These are phyloP conservation scores for Enteromius trimaculatus DNA, from an alignment of 2,797 vertebrate species.

Conservation along the genomic window DNA sequence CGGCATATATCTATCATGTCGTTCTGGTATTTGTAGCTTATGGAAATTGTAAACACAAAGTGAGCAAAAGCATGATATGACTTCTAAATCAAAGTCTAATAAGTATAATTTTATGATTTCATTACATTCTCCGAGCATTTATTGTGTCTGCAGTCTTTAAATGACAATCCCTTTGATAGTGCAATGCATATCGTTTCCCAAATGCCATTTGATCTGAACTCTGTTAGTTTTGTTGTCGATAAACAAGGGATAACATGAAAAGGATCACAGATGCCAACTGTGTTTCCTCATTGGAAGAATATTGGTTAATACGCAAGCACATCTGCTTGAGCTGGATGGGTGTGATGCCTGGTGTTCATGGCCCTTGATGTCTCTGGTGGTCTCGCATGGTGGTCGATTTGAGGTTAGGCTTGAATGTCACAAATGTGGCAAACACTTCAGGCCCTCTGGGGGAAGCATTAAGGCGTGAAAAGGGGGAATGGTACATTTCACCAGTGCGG, in stretches of 20 bases:
- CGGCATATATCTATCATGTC: too few species aligned
- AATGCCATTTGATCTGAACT: not conserved
- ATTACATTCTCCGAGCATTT: not conserved
- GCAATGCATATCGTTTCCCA: not conserved
- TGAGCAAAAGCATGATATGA: not conserved
- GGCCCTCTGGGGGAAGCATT: constrained; percentile 60
- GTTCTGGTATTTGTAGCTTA: not conserved
- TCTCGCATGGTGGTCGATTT: constrained; percentile 9
- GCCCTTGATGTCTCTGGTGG: constrained; percentile 34
- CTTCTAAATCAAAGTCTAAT: not conserved
- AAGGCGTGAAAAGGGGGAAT: constrained; percentile 64
- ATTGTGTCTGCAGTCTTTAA: not conserved
- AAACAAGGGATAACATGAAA: constrained; percentile 2
- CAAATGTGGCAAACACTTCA: constrained; percentile 55
- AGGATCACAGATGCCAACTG: constrained; percentile 37
- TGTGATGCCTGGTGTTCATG: constrained; percentile 29
- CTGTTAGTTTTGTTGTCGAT: not conserved
- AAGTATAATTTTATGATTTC: not conserved
- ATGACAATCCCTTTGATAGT: not conserved
- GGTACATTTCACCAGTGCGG: constrained; percentile 28
- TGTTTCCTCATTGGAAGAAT: constrained; percentile 2
- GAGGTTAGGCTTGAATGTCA: constrained; percentile 40
- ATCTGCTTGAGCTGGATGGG: constrained; percentile 27
- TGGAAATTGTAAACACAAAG: not conserved
- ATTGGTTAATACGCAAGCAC: not conserved